phyloP scores from a whole-genome alignment of 2,113 vertebrate species.

The Chaenocephalus aceratus region DNA sequence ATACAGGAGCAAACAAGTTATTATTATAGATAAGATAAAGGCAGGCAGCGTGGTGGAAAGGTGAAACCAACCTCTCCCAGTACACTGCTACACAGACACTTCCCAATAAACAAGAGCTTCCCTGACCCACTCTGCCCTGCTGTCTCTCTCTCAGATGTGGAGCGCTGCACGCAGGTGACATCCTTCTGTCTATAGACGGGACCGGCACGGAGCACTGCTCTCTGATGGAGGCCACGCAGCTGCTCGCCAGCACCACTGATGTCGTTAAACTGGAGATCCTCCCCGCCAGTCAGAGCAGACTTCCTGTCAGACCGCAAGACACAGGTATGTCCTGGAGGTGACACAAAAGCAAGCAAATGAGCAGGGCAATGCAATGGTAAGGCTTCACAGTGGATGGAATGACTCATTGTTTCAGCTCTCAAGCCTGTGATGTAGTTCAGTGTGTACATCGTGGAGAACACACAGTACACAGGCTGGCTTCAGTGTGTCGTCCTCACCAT shows the following conservation, averaged over 20 bases:
- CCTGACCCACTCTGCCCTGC: background rate
- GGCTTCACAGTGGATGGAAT: background rate
- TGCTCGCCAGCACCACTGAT: slow-evolving; percentile 89
- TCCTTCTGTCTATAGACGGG: slow-evolving; percentile 94
- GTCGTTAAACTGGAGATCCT: slow-evolving; percentile 92
- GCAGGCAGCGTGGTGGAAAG: slow-evolving; percentile 95
- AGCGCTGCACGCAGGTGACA: slow-evolving; percentile 89
- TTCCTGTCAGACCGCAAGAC: slow-evolving; percentile 89
- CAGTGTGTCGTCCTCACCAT: slow-evolving; percentile 6
- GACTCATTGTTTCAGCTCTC: background rate
- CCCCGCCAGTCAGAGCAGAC: slow-evolving; percentile 87
- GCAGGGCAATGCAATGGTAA: too few species aligned
- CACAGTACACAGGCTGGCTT: background rate
- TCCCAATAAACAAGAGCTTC: background rate
- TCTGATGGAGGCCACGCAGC: slow-evolving; percentile 93
- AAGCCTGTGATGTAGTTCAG: background rate
- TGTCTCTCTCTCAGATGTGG: slow-evolving; percentile 86
- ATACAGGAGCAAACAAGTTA: slow-evolving; percentile 92
- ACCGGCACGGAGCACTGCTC: slow-evolving; percentile 95
- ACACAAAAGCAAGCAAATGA: background rate
- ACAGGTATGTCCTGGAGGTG: slow-evolving; percentile 84
- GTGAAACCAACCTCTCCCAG: slow-evolving; percentile 76
- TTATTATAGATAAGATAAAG: slow-evolving; percentile 95
- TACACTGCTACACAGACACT: background rate
- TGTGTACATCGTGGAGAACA: background rate